These are phyloP conservation scores for Jordanella pulchra DNA, from an alignment of 2,797 vertebrate genomes.

Conservation along the genomic window DNA sequence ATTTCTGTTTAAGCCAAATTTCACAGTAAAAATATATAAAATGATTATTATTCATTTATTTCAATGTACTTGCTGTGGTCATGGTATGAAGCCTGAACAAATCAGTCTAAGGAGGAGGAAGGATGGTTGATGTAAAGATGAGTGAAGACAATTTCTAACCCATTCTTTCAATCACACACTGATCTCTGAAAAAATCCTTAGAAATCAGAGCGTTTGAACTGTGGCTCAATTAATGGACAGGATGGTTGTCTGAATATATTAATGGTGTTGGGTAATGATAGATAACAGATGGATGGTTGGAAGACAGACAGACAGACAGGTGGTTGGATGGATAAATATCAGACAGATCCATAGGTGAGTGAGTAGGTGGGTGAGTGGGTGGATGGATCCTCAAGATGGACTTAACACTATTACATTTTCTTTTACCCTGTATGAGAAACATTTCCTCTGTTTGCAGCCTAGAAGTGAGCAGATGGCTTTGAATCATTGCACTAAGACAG, in stretches of 20 bases:
- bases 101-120: background rate
- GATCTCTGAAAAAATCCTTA: background rate
- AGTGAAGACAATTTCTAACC: no score
- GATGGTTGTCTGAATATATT: background rate
- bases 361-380: no score
- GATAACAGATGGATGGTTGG: no score
- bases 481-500: background rate
- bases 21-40: no score
- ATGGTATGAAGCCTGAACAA: background rate
- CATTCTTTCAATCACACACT: background rate
- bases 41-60: background rate
- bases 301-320: no score
- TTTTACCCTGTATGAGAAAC: constrained; percentile 31
- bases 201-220: no score
- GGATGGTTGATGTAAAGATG: background rate
- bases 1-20: background rate
- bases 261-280: background rate
- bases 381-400: background rate
- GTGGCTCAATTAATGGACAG: background rate
- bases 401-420: constrained; percentile 54
- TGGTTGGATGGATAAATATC: no score
- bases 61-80: background rate
- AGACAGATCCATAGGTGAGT: no score
- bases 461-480: constrained; percentile 26
- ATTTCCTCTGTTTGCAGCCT: constrained; percentile 38